A percentile compares a stretch with the other conserved stretches of the same genome.
Conservation (phyloP, 2,113 vertebrate genomes). For the Phylloscopus whistleri region DNA sequence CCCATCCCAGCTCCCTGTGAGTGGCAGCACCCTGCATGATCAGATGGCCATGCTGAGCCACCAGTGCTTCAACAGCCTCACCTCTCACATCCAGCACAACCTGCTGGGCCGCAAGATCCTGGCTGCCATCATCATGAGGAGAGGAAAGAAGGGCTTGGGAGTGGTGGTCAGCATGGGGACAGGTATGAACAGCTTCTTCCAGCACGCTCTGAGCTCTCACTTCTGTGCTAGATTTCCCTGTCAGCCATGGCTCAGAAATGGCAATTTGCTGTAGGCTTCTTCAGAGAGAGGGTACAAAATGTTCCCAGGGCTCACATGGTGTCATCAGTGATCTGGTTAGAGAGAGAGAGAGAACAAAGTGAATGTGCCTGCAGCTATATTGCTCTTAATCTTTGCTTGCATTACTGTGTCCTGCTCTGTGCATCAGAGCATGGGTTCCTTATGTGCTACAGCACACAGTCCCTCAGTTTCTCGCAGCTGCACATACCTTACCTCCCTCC, state of each 20-base stretch:
- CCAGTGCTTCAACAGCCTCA: conserved; percentile 90
- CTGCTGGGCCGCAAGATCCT: conserved; percentile 95
- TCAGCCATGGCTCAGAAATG: fast-evolving
- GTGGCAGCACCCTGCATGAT: conserved; percentile 91
- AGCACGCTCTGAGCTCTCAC: fast-evolving
- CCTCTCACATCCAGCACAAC: conserved; percentile 88
- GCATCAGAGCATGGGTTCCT: background rate
- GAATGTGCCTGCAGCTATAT: background rate
- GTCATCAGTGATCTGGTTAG: background rate
- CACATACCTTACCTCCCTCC: background rate
- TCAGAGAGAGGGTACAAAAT: background rate
- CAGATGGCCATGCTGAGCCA: conserved; percentile 98
- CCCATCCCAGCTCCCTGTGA: conserved; percentile 83
- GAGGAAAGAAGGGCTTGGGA: conserved; percentile 79
- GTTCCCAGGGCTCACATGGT: background rate
- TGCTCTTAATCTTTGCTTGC: background rate
- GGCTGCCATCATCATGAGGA: conserved; percentile 92
- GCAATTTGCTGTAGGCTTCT: background rate
- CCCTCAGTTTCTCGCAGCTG: background rate
- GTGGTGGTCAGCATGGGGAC: conserved; percentile 94
- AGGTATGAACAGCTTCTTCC: conserved; percentile 65
- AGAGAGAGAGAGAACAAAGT: background rate
- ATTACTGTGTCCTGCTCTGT: fast-evolving
- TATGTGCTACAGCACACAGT: fast-evolving
- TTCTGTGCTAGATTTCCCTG: background rate